phyloP scores from a whole-genome alignment of 2,888 invertebrate species.

The Poecilus cupreus region DNA sequence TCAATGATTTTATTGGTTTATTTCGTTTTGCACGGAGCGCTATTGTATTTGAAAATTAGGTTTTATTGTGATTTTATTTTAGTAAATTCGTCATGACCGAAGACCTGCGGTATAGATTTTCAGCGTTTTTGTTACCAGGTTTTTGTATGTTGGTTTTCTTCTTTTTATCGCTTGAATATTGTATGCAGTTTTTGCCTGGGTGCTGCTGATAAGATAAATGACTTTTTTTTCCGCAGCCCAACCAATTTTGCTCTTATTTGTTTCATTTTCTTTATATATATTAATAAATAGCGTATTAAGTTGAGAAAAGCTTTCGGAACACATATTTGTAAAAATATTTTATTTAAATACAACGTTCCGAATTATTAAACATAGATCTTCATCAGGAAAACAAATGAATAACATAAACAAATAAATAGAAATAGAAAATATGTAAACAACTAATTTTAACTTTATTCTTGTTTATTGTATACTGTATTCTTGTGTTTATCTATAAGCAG shows the following conservation, averaged over 20 bases:
- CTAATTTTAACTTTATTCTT: too few relatives aligned
- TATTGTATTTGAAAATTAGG: conserved; percentile 58
- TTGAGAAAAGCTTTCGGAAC: too few relatives aligned
- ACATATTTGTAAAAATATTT: too few relatives aligned
- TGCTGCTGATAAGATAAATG: conserved; percentile 7
- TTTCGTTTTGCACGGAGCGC: conserved; percentile 38
- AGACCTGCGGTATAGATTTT: conserved; percentile 48
- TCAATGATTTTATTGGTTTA: conserved; percentile 55
- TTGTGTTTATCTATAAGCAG: too few relatives aligned
- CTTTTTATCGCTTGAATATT: conserved; percentile 18
- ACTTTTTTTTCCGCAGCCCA: background rate
- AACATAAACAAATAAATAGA: too few relatives aligned
- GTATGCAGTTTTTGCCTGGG: conserved; percentile 14
- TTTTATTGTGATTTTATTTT: conserved; percentile 57
- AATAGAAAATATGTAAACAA: too few relatives aligned
- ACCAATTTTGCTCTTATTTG: background rate
- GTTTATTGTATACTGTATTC: too few relatives aligned
- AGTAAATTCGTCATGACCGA: conserved; percentile 52
- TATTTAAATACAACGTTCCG: too few relatives aligned
- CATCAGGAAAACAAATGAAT: too few relatives aligned
- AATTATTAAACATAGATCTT: too few relatives aligned
- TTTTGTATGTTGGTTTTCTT: conserved; percentile 24
- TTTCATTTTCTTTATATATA: conserved; percentile 4
- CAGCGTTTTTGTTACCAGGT: background rate
- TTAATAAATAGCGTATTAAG: too few relatives aligned